A percentile compares a stretch with the other conserved stretches of the same genome.
These are phyloP conservation scores for Notocelia uddmanniana DNA, from an alignment of 2,888 invertebrate species.

Conservation along the genomic window DNA sequence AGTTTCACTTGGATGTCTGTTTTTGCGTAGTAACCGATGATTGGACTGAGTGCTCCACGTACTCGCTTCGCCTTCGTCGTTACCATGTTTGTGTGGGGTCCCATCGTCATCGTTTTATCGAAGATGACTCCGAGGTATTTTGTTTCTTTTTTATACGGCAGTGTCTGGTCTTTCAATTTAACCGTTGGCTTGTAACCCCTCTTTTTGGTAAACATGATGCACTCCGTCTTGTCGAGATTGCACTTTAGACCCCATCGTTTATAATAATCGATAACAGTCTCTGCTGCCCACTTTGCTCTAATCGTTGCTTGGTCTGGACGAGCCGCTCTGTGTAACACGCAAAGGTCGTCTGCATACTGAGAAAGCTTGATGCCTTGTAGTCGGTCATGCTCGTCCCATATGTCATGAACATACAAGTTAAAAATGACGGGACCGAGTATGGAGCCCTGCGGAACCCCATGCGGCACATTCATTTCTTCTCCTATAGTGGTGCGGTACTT, in stretches of 20 bases:
- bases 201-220: constrained; percentile 23
- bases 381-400: constrained; percentile 10
- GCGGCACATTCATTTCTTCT: constrained; percentile 9
- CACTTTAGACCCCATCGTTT: constrained; percentile 2
- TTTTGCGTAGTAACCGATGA: constrained; percentile 7
- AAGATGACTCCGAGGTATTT: constrained; percentile 1
- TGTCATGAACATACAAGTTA: constrained; percentile 21
- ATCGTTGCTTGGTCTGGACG: background rate
- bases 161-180: constrained; percentile 11
- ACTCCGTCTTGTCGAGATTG: constrained; percentile 8
- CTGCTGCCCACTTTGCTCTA: constrained; percentile 4
- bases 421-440: constrained; percentile 19
- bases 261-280: constrained; percentile 13
- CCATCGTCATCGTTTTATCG: constrained; percentile 15
- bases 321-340: background rate
- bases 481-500: constrained; percentile 23
- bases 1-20: constrained; percentile 16
- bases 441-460: constrained; percentile 15
- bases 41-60: constrained; percentile 5
- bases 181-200: constrained; percentile 22
- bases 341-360: constrained; percentile 19
- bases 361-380: constrained; percentile 21
- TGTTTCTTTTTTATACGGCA: constrained; percentile 7
- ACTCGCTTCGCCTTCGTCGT: constrained; percentile 4
- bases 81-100: constrained; percentile 3